Evolutionary conservation across 2,888 invertebrate genomes (phyloP).

Genomic region (Xestia rhomboidea): DNA sequence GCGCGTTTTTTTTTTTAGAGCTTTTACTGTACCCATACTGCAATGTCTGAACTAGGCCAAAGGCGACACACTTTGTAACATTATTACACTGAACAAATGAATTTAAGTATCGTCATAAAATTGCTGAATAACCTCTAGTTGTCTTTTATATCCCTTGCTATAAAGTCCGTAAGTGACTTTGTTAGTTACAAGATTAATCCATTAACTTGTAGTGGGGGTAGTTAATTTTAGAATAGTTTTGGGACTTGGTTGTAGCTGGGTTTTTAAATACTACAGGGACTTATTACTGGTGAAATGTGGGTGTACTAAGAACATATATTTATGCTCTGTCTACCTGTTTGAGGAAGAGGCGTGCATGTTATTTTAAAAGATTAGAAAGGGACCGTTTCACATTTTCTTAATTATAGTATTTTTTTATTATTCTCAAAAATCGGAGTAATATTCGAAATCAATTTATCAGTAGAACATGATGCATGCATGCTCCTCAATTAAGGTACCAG

Average conservation of each 20-base stretch:
- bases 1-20: no score
- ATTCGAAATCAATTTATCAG: no score
- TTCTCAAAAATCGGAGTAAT: no score
- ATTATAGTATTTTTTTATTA: no score
- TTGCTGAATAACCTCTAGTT: constrained; percentile 31
- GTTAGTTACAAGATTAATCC: constrained; percentile 20
- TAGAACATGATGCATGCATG: no score
- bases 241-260: neutral
- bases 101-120: constrained; percentile 31
- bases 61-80: constrained; percentile 31
- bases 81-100: constrained; percentile 22
- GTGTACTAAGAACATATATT: neutral
- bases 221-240: neutral
- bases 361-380: neutral
- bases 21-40: no score
- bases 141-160: constrained; percentile 24
- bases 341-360: neutral
- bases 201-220: neutral
- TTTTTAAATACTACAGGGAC: neutral
- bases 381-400: neutral
- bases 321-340: neutral
- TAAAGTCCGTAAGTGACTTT: constrained; percentile 33
- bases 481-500: no score
- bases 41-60: constrained; percentile 12
- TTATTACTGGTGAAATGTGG: neutral